Base-by-base conservation (phyloP, 1,140 invertebrate species). In the Leptinotarsa lineolata region DNA sequence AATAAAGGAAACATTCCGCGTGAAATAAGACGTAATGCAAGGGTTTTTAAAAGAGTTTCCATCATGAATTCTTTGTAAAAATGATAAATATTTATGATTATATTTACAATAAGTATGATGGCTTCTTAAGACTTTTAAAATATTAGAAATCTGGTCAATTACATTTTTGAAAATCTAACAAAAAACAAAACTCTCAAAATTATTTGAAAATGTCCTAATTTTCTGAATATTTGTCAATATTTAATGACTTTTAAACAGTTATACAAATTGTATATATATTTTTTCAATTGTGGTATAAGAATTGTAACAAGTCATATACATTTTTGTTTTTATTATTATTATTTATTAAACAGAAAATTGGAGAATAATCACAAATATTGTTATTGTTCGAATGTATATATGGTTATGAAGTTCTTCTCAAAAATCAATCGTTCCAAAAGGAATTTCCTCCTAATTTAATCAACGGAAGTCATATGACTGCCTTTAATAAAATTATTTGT, bases 31-130 rank as follows among this genome's bases (percentile, higher is more conserved):
- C 69, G 69, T 1, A 71, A 71, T 71, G 69, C 69, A 71, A 24
- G 69, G 39, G 39, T 63, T 71, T 45, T 63, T 71, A 71, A 71
- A 71, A 71, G 69, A 71, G 59, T 63, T 22, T 22, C 63, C 24
- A 71, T 71, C 20, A 61, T 63, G 69, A 71, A 71, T 71, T 71
- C 46, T 63, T 63, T 71, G 69, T 71, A 71, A 61, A 71, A 63
- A 63, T 71, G 54, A 71, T 63, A 69, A 69, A 69, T 54, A 58
- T n/a, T 67, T 16, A 67, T 16, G 20, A 67, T 8, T 39, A 54
- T 54, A 67, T 30, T 22, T 18, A 5, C 22, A 22, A 65, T 65
- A 65, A 65, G 15, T 22, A 65, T 16, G 21, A 16, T 65, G 2
- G 4, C 18, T 65, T 1, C 12, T 65, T 22, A 65, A 22, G 63